These are phyloP conservation scores for Orthochromis malagaraziensis DNA, from an alignment of 2,113 vertebrate species.

Conservation along the genomic window DNA sequence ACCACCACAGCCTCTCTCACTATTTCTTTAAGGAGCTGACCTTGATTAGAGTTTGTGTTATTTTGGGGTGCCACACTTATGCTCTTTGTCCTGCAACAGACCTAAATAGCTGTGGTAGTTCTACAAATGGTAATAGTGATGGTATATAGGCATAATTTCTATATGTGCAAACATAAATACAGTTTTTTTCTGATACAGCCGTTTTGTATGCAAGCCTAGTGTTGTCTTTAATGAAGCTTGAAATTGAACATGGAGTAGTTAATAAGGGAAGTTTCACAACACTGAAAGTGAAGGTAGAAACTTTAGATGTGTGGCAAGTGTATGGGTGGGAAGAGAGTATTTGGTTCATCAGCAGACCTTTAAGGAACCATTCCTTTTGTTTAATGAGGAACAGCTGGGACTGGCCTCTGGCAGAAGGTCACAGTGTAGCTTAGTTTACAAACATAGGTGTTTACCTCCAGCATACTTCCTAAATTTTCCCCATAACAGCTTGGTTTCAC, in stretches of 20 bases:
- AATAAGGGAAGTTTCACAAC: neutral
- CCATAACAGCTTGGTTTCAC: neutral
- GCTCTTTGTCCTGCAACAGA: neutral
- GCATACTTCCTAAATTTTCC: neutral
- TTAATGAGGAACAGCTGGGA: neutral
- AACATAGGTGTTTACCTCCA: neutral
- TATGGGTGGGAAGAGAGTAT: neutral
- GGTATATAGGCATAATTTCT: neutral
- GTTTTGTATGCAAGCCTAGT: neutral
- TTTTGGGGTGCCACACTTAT: neutral
- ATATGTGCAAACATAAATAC: neutral
- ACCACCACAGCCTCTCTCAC: neutral
- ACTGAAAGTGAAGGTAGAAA: constrained; percentile 4
- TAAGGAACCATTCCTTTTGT: neutral
- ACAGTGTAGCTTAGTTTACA: neutral
- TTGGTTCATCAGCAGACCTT: neutral
- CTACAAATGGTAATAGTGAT: neutral
- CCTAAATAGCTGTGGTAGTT: neutral
- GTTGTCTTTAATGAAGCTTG: constrained; percentile 27
- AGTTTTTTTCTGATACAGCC: neutral
- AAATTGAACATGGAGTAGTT: constrained; percentile 29
- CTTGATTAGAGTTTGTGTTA: constrained; percentile 9
- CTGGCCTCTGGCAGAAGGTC: neutral
- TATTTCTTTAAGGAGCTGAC: constrained; percentile 24
- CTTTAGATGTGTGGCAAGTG: neutral